phyloP scores from a whole-genome alignment of 2,113 vertebrate species.

The Protomyctophum bolini region DNA sequence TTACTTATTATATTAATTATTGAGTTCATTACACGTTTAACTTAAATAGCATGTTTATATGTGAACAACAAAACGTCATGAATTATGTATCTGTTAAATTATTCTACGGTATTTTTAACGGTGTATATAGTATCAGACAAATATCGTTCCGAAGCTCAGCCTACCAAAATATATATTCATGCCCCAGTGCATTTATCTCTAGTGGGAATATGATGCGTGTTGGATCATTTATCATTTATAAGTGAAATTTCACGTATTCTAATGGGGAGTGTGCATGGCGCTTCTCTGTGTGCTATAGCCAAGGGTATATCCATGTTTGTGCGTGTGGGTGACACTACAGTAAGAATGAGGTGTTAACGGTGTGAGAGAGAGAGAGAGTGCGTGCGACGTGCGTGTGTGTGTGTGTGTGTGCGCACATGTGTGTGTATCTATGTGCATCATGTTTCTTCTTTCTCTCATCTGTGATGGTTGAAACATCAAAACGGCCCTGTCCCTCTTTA shows the following conservation, averaged over 20 bases:
- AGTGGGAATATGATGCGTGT: neutral
- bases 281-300: neutral
- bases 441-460: constrained; percentile 70
- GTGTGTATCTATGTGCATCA: constrained; percentile 54
- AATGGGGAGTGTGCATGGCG: neutral
- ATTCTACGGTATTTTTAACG: too few species aligned
- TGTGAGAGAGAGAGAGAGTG: too few species aligned
- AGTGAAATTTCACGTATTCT: neutral
- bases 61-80: too few species aligned
- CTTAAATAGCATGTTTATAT: too few species aligned
- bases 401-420: constrained; percentile 57
- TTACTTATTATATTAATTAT: too few species aligned
- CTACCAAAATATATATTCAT: neutral
- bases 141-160: neutral
- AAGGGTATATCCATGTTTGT: too few species aligned
- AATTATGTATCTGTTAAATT: too few species aligned
- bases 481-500: constrained; percentile 75
- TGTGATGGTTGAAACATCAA: constrained; percentile 83
- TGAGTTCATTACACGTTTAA: too few species aligned
- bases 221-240: constrained; percentile 5
- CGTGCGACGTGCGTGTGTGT: neutral
- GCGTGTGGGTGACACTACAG: too few species aligned
- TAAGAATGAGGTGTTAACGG: too few species aligned
- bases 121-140: neutral
- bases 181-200: neutral